A percentile compares a stretch with the other conserved stretches of the same genome.
phyloP scores from a whole-genome alignment of 2,888 invertebrate genomes.

The Drosophila silvestris region DNA sequence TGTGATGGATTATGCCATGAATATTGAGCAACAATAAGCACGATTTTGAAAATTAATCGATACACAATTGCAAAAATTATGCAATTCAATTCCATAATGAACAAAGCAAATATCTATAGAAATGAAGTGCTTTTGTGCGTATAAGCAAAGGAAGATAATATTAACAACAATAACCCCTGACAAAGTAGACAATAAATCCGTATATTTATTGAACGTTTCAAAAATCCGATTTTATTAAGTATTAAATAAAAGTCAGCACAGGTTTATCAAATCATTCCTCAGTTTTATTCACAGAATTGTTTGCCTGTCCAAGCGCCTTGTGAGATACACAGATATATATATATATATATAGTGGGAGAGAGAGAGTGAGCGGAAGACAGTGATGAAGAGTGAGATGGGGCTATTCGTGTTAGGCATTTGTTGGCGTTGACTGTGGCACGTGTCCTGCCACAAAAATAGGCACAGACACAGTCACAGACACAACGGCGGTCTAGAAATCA shows the following conservation, averaged over 20 bases:
- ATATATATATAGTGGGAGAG: not conserved
- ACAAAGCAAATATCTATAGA: not conserved
- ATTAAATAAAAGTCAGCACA: constrained; percentile 13
- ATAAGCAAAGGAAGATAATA: not conserved
- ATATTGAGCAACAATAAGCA: constrained; percentile 7
- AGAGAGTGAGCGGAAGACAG: not conserved
- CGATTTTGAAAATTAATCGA: constrained; percentile 33
- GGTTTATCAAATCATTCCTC: constrained; percentile 45
- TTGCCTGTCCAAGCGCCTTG: constrained; percentile 15
- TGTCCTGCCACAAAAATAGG: constrained; percentile 43
- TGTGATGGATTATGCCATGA: not conserved
- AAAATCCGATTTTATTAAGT: not conserved
- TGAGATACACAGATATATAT: not conserved
- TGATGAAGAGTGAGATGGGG: not conserved
- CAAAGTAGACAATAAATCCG: constrained; percentile 22
- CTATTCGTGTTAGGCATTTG: constrained; percentile 7
- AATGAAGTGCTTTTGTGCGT: not conserved
- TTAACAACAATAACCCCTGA: not conserved
- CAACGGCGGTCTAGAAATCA: constrained; percentile 55
- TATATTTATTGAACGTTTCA: not conserved
- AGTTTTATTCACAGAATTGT: constrained; percentile 32
- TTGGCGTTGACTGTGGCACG: constrained; percentile 43
- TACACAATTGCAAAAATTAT: not conserved
- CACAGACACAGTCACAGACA: constrained; percentile 13
- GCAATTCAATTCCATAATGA: not conserved